Evolutionary conservation across 2,113 vertebrate genomes (phyloP), one percentile per base, ranked within the genome.

Genomic region (Gorilla gorilla): DNA sequence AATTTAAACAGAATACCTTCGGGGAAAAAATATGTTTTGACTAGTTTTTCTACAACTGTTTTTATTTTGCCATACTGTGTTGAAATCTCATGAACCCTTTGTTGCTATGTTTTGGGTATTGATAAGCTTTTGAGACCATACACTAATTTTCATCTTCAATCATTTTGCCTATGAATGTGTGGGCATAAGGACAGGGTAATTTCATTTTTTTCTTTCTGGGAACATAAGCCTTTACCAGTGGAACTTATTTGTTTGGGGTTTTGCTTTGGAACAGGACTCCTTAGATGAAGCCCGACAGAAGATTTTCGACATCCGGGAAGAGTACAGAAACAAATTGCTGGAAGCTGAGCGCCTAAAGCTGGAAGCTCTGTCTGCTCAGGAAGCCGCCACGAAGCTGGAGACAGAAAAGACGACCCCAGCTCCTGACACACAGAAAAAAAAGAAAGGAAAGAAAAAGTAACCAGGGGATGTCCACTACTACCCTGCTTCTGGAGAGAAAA

Each of bases 381-480:
- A 99, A 93, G 98, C 97, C 0, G 92, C 75, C 2, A 55, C 89
- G 83, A 90, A 96, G 81, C 90, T 90, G 8, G 98, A 99, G 76
- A 25, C 73, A 45, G 99, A 98, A 68, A 99, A 98, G 97, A 98
- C 97, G 97, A 84, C 38, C 10, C 5, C 50, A 20, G 95, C 48
- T 7, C 3, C 97, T 20, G 89, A 96, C 0, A 73, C 93, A 68
- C 98, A 97, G 81, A 99, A 98, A 68, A 87, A 96, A 86, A 99
- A 99, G 97, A 97, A 93, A 85, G 98, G 82, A 85, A 98, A 98
- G 97, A 99, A 98, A 97, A 99, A 99, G 92, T 99, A 98, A 98
- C 43, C 13, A 20, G 78, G 18, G 43, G 18, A 38, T n/a, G 25
- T 27, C 72, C 43, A 48, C 45, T 11, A 12, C 80, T n/a, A 57